Conservation (phyloP, 1,140 invertebrate species). For the Euschistus heros region DNA sequence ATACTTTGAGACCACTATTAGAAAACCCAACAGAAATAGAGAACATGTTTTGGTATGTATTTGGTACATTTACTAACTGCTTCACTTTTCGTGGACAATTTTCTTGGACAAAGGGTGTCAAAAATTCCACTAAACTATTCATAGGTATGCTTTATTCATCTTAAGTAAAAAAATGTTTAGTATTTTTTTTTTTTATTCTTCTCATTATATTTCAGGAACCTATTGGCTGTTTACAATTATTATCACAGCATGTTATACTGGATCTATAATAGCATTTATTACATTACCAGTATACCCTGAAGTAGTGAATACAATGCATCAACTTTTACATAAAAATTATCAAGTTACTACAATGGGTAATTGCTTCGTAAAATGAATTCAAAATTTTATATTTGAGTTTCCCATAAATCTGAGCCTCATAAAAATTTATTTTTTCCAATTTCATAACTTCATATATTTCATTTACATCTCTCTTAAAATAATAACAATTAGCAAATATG, state of each 20-base stretch:
- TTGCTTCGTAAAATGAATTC: constrained; percentile 29
- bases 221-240: constrained; percentile 74
- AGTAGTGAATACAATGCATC: constrained; percentile 50
- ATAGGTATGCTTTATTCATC: constrained; percentile 42
- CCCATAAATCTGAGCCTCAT: neutral
- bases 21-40: constrained; percentile 54
- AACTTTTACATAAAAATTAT: constrained; percentile 47
- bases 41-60: constrained; percentile 52
- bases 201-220: constrained; percentile 39
- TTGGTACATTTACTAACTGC: constrained; percentile 68
- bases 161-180: neutral
- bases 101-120: constrained; percentile 55
- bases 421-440: no score
- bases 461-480: no score
- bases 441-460: no score
- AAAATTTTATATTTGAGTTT: neutral
- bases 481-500: no score
- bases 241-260: constrained; percentile 64
- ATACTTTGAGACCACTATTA: constrained; percentile 48
- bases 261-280: constrained; percentile 67
- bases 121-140: constrained; percentile 51
- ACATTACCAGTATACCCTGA: constrained; percentile 57
- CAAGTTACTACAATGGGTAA: constrained; percentile 49
- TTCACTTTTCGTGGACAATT: constrained; percentile 56
- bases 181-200: neutral